Evolutionary conservation across 1,140 invertebrate species (phyloP).

Genomic region (Odontomachus brunneus): DNA sequence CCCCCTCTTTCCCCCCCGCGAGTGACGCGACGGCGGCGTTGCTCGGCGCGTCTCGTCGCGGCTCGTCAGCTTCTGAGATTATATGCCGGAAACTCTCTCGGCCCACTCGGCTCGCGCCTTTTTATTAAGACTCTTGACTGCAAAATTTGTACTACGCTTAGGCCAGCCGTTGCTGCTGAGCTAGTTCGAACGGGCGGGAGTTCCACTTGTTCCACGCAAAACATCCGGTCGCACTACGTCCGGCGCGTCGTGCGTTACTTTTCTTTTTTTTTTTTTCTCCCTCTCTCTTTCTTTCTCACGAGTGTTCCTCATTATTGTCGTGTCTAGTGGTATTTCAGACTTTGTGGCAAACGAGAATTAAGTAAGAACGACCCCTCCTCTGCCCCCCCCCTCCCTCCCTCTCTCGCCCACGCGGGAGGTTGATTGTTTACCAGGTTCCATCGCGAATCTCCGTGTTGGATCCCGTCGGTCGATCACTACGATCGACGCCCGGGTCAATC

Average conservation of each 20-base stretch:
- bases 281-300: not conserved
- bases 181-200: constrained; percentile 61
- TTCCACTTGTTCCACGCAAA: constrained; percentile 37
- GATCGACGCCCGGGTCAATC: too few relatives aligned
- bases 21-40: constrained; percentile 32
- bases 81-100: constrained; percentile 17
- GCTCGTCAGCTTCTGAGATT: constrained; percentile 13
- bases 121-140: constrained; percentile 55
- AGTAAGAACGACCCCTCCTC: constrained; percentile 1
- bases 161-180: constrained; percentile 67
- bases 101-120: constrained; percentile 15
- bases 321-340: constrained; percentile 70
- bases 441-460: not conserved
- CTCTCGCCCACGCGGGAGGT: not conserved
- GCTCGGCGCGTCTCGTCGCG: constrained; percentile 13
- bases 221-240: not conserved
- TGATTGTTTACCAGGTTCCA: not conserved
- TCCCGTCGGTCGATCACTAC: too few relatives aligned
- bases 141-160: constrained; percentile 76
- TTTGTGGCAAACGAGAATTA: constrained; percentile 54
- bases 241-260: constrained; percentile 14
- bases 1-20: constrained; percentile 1
- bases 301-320: constrained; percentile 72
- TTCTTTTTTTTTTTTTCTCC: constrained; percentile 1
- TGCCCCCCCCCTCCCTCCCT: too few relatives aligned